phyloP scores from a whole-genome alignment of 2,113 vertebrate genomes.

The Lynx canadensis region DNA sequence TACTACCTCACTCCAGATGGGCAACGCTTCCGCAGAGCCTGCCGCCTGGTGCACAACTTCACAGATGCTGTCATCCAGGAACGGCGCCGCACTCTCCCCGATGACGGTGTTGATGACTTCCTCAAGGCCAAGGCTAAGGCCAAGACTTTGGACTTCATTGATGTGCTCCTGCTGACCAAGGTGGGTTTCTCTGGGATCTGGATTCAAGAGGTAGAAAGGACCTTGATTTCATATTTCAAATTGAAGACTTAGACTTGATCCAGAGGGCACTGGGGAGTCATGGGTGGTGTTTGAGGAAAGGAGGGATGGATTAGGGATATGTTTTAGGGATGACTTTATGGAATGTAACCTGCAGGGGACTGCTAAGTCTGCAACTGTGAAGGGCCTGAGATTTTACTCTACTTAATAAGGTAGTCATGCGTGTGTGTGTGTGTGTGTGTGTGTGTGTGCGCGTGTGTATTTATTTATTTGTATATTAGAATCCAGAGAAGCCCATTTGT shows the following conservation, averaged over 20 bases:
- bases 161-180: slow-evolving; percentile 90
- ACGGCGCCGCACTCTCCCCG: slow-evolving; percentile 76
- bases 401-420: not conserved
- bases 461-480: not conserved
- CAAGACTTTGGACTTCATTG: slow-evolving; percentile 90
- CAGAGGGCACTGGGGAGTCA: not conserved
- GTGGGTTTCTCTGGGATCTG: slow-evolving; percentile 68
- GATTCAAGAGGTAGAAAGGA: not conserved
- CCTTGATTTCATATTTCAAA: not conserved
- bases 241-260: not conserved
- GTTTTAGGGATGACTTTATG: not conserved
- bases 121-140: slow-evolving; percentile 66
- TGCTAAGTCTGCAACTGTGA: not conserved
- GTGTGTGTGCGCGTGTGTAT: not conserved
- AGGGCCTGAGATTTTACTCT: not conserved
- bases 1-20: slow-evolving; percentile 86
- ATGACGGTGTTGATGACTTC: slow-evolving; percentile 67
- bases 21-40: slow-evolving; percentile 83
- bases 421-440: not conserved
- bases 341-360: not conserved
- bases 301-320: not conserved
- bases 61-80: slow-evolving; percentile 85
- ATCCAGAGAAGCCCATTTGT: not conserved
- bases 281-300: too few relatives aligned
- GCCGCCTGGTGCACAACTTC: slow-evolving; percentile 89